Percentiles rank a stretch among this genome's conserved stretches.
Evolutionary conservation across 2,888 invertebrate genomes (phyloP).

Genomic region (Sipunculus nudus): DNA sequence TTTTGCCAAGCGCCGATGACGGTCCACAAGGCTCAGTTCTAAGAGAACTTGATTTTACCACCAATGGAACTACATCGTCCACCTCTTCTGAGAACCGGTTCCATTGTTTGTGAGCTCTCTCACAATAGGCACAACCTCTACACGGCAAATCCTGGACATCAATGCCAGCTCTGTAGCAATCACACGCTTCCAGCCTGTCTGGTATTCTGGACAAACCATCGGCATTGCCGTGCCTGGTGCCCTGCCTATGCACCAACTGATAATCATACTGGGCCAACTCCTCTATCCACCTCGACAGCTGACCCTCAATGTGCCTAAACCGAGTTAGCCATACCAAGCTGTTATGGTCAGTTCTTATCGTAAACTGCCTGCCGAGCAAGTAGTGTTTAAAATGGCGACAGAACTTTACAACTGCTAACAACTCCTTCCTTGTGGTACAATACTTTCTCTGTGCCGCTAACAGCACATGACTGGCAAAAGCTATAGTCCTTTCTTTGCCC

Average conservation of each 20-base stretch:
- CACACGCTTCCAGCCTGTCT: neutral
- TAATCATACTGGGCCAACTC: neutral
- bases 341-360: neutral
- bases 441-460: neutral
- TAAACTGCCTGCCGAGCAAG: neutral
- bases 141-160: neutral
- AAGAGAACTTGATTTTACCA: no score
- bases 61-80: no score
- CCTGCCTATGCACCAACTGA: neutral
- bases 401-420: neutral
- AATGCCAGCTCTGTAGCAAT: neutral
- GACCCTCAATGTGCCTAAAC: neutral
- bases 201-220: conserved; percentile 2
- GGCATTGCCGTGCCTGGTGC: neutral
- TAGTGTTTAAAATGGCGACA: neutral
- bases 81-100: no score
- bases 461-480: neutral
- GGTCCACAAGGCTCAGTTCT: no score
- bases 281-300: neutral
- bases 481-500: neutral
- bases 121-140: neutral
- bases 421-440: neutral
- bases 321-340: neutral
- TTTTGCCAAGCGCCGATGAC: no score
- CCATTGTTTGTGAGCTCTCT: neutral